phyloP scores from a whole-genome alignment of 1,140 invertebrate species.

The Drosophila lacertosa region DNA sequence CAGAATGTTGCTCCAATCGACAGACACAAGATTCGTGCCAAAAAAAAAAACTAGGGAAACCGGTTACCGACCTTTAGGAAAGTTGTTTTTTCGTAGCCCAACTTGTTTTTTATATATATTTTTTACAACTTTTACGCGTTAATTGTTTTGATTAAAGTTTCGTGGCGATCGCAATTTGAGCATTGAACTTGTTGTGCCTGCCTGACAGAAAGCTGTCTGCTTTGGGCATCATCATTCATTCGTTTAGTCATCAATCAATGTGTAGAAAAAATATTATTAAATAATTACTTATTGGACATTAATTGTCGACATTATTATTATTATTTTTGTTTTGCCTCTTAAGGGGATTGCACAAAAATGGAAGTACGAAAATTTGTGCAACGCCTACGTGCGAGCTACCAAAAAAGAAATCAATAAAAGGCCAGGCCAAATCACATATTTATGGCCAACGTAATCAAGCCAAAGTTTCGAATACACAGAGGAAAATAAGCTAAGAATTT shows the following conservation, averaged over 20 bases:
- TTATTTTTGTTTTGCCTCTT: conserved; percentile 34
- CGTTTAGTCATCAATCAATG: conserved; percentile 65
- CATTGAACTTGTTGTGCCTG: conserved; percentile 31
- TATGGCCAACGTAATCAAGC: conserved; percentile 42
- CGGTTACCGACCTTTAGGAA: conserved; percentile 79
- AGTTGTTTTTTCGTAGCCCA: conserved; percentile 50
- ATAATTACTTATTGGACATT: conserved; percentile 69
- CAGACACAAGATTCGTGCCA: conserved; percentile 36
- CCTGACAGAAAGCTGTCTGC: conserved; percentile 32
- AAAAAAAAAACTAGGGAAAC: conserved; percentile 43
- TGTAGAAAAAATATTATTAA: conserved; percentile 49
- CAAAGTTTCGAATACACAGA: background rate
- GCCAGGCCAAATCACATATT: conserved; percentile 41
- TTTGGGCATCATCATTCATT: conserved; percentile 33
- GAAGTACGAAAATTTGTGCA: conserved; percentile 45
- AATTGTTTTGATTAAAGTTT: conserved; percentile 68
- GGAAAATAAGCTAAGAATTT: background rate
- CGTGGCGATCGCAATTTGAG: conserved; percentile 23
- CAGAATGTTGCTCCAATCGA: conserved; percentile 29
- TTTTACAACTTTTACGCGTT: conserved; percentile 57
- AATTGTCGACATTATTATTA: conserved; percentile 59
- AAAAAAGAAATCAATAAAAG: conserved; percentile 53
- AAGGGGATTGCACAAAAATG: conserved; percentile 34
- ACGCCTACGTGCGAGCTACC: conserved; percentile 54
- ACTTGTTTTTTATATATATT: conserved; percentile 34